Evolutionary conservation across 2,888 invertebrate genomes (phyloP).

Genomic region (Mechanitis mazaeus): DNA sequence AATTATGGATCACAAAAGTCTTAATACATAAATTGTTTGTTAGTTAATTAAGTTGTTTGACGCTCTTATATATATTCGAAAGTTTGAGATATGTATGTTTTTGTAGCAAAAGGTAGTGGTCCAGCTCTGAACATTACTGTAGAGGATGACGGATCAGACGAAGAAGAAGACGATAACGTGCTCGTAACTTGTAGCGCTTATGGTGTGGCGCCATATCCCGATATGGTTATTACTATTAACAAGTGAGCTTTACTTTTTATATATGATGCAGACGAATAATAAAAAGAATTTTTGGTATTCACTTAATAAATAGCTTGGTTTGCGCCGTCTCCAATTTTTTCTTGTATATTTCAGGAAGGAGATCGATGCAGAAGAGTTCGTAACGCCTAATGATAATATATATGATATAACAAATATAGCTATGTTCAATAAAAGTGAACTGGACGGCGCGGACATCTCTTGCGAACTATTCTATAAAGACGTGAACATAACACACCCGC

Average conservation of each 20-base stretch:
- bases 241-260: constrained; percentile 34
- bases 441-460: constrained; percentile 40
- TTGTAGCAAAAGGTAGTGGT: constrained; percentile 52
- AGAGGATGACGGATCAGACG: constrained; percentile 41
- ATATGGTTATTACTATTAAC: constrained; percentile 43
- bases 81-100: neutral
- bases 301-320: no score
- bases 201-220: constrained; percentile 54
- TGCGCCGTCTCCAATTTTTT: no score
- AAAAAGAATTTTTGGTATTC: no score
- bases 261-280: no score
- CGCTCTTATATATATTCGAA: no score
- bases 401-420: constrained; percentile 42
- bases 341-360: constrained; percentile 24
- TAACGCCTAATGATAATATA: constrained; percentile 38
- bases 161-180: constrained; percentile 40
- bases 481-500: constrained; percentile 40
- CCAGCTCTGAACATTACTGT: constrained; percentile 46
- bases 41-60: neutral
- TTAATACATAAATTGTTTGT: no score
- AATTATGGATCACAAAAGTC: no score
- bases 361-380: constrained; percentile 34
- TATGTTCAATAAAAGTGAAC: constrained; percentile 34
- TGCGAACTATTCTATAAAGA: constrained; percentile 51
- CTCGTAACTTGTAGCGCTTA: constrained; percentile 48